These are phyloP conservation scores for Propithecus coquereli DNA, from an alignment of 2,113 vertebrate species.

Conservation along the genomic window DNA sequence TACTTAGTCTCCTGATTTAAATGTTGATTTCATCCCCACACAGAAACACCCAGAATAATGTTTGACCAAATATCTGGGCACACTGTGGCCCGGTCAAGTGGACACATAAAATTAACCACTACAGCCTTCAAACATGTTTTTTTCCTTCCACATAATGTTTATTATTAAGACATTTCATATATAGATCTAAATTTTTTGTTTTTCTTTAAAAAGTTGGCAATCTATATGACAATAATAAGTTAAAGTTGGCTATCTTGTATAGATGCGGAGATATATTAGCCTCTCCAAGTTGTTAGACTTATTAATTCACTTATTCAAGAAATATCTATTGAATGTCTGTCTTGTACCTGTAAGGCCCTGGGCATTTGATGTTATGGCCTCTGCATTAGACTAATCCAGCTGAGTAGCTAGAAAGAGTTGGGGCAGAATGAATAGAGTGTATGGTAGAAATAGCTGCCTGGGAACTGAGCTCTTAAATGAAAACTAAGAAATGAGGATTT, in stretches of 20 bases:
- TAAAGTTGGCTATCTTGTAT: background rate
- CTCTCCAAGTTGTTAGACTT: background rate
- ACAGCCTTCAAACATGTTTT: background rate
- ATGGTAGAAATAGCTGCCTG: background rate
- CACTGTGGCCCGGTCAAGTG: background rate
- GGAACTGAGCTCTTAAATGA: background rate
- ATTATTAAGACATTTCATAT: background rate
- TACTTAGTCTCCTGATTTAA: background rate
- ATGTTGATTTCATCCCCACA: background rate
- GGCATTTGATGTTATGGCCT: background rate
- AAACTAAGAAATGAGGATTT: background rate
- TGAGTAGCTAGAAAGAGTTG: background rate
- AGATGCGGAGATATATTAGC: background rate
- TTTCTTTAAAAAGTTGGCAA: background rate
- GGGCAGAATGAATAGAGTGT: background rate
- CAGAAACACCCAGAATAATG: background rate
- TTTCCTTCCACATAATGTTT: background rate
- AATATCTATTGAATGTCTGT: background rate
- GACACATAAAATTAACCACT: background rate
- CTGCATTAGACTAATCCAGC: background rate
- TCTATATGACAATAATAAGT: background rate
- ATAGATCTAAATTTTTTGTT: background rate
- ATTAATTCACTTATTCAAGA: background rate
- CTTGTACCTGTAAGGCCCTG: background rate
- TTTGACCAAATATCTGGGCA: background rate